A percentile compares a stretch with the other conserved stretches of the same genome.
These are phyloP conservation scores for Polyergus mexicanus DNA, from an alignment of 1,140 invertebrate genomes.

Conservation along the genomic window DNA sequence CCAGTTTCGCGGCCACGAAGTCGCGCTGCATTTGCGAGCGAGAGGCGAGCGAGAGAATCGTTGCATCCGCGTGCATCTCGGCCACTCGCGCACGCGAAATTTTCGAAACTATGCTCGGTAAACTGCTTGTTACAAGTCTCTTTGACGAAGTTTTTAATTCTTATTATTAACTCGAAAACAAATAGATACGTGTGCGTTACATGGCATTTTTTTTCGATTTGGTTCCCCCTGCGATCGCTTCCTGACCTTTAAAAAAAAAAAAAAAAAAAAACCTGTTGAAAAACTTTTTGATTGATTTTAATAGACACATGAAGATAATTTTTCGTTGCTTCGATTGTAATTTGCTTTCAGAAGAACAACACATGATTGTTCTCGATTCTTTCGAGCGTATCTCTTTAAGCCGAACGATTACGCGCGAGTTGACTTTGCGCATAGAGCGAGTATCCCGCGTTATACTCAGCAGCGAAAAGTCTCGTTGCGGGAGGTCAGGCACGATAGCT, in stretches of 20 bases:
- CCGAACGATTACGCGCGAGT: slow-evolving; percentile 10
- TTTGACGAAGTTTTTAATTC: not conserved
- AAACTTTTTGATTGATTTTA: too few relatives aligned
- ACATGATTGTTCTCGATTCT: not conserved
- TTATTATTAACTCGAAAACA: not conserved
- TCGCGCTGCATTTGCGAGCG: slow-evolving; percentile 33
- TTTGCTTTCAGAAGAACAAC: not conserved
- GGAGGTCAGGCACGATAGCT: slow-evolving; percentile 84
- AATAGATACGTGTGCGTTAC: not conserved
- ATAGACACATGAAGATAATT: too few relatives aligned
- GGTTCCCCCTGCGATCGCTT: not conserved
- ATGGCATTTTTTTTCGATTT: not conserved
- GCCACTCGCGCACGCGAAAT: slow-evolving; percentile 4
- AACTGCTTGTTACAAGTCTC: not conserved
- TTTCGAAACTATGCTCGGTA: not conserved
- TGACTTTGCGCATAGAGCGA: slow-evolving; percentile 51
- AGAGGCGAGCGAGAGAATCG: slow-evolving; percentile 23
- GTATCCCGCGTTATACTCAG: slow-evolving; percentile 76
- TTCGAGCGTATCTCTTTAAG: not conserved
- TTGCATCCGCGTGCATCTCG: slow-evolving; percentile 30
- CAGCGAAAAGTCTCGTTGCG: slow-evolving; percentile 79
- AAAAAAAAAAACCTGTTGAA: too few relatives aligned
- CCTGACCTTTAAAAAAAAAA: not conserved
- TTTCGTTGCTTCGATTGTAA: not conserved
- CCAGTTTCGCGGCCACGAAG: slow-evolving; percentile 48